Evolutionary conservation across 2,888 invertebrate species (phyloP).

Genomic region (Melinaea marsaeus): DNA sequence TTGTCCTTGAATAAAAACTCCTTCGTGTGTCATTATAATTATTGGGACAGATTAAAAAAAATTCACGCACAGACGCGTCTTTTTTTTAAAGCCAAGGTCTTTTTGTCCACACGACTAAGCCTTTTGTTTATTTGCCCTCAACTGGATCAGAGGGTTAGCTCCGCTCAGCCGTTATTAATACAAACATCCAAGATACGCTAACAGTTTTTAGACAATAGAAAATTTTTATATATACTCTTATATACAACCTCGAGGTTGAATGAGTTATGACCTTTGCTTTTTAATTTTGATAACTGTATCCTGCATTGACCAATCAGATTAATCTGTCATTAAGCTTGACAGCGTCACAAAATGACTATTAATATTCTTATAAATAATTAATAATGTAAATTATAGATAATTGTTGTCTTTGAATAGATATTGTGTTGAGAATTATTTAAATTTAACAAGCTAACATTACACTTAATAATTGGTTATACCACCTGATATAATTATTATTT

Average conservation of each 20-base stretch:
- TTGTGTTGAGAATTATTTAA: not conserved
- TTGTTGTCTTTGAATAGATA: not conserved
- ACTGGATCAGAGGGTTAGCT: slow-evolving; percentile 31
- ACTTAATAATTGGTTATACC: no score
- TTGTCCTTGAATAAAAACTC: not conserved
- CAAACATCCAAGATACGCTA: slow-evolving; percentile 14
- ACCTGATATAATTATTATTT: no score
- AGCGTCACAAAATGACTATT: not conserved
- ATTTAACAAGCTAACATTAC: not conserved
- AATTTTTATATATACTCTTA: not conserved
- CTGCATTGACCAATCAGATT: no score
- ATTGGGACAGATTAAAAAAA: slow-evolving; percentile 12
- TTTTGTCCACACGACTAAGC: slow-evolving; percentile 29
- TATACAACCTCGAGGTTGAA: no score
- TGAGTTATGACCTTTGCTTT: no score
- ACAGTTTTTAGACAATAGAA: slow-evolving; percentile 3
- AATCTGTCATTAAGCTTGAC: no score
- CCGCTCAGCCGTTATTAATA: slow-evolving; percentile 28
- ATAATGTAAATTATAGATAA: not conserved
- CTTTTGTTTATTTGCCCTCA: slow-evolving; percentile 31
- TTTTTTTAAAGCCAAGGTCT: slow-evolving; percentile 26
- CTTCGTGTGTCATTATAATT: not conserved
- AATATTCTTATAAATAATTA: not conserved
- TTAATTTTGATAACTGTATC: no score
- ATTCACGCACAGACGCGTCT: slow-evolving; percentile 11